A percentile compares a stretch with the other conserved stretches of the same genome.
These are phyloP conservation scores for Microplitis deprimator DNA, from an alignment of 2,888 invertebrate genomes.

Conservation along the genomic window DNA sequence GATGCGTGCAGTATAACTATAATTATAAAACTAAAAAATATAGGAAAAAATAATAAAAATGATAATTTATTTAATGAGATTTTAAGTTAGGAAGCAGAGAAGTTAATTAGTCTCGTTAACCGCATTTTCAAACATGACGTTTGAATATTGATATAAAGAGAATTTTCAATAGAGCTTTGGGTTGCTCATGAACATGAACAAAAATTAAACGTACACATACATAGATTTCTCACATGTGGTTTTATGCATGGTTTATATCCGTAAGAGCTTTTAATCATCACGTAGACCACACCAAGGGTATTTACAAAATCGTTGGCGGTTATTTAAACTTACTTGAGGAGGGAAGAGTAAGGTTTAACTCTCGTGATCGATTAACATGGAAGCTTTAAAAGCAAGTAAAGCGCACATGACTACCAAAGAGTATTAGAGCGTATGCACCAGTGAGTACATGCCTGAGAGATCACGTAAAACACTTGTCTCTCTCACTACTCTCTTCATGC, in stretches of 20 bases:
- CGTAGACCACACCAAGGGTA: slow-evolving; percentile 5
- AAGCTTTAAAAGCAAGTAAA: slow-evolving; percentile 12
- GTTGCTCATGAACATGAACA: background rate
- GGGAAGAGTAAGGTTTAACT: background rate
- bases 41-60: no score
- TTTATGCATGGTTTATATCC: slow-evolving; percentile 1
- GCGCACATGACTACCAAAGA: slow-evolving; percentile 20
- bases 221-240: slow-evolving; percentile 3
- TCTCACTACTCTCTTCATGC: background rate
- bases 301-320: slow-evolving; percentile 13
- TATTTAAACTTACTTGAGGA: slow-evolving; percentile 26
- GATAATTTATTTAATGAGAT: no score
- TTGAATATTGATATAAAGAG: background rate
- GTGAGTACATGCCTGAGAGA: slow-evolving; percentile 27
- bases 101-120: background rate
- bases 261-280: slow-evolving; percentile 22
- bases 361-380: slow-evolving; percentile 36
- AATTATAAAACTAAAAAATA: no score
- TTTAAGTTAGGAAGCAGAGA: background rate
- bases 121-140: background rate
- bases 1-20: no score
- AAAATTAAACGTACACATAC: background rate
- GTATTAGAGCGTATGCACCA: slow-evolving; percentile 24
- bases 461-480: slow-evolving; percentile 29
- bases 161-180: background rate